Evolutionary conservation across 1,140 invertebrate species (phyloP), one percentile per base, ranked within the genome.

Genomic region (Aphelenchoides fujianensis): DNA sequence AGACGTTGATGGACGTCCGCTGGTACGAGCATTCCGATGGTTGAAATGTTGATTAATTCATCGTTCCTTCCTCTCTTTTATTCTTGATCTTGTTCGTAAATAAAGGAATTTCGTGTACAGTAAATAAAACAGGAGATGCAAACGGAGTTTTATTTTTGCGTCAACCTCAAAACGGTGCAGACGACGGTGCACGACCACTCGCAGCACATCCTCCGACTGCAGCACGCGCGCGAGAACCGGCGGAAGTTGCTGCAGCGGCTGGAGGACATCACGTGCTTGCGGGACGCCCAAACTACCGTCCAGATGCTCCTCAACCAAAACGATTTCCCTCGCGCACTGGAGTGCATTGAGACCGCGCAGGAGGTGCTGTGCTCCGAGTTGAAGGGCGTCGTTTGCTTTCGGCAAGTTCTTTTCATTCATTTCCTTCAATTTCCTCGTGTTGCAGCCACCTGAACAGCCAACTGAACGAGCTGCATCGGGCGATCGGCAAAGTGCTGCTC

Each of bases 211-310:
- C 82, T 79, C 86, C 74, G 85, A 63, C 79, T 88, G 9, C 83
- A 88, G 52, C 81, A 85, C 72, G 81, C 83, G 57, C 85, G 86
- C 69, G 79, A 84, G 3, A 88, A 89, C 78, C 84, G 82, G 54
- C 37, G 74, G 57, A 74, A 82, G 63, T 23, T 79, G 23, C 27
- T 82, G 16, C 71, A 82, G 57, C 35, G 52, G 53, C 52, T 82
- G 27, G 35, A 84, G 67, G 68, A 82, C 57, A 82, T 85, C 73
- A 66, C 80, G n/a, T 78, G 80, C 64, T 93, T 98, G 3, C 90
- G 97, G 85, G 94, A 98, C 88, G 97, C 95, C 55, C 96, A 98
- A 85, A 92, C 93, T 2, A 97, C 93, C 82, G 92, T 99, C 80
- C 95, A 98, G 84, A 87, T 94, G 48, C 86, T 98, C 9, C 87